Evolutionary conservation across 2,888 invertebrate genomes (phyloP), one percentile per base, ranked within the genome.

Genomic region (Hirtodrosophila cameraria): DNA sequence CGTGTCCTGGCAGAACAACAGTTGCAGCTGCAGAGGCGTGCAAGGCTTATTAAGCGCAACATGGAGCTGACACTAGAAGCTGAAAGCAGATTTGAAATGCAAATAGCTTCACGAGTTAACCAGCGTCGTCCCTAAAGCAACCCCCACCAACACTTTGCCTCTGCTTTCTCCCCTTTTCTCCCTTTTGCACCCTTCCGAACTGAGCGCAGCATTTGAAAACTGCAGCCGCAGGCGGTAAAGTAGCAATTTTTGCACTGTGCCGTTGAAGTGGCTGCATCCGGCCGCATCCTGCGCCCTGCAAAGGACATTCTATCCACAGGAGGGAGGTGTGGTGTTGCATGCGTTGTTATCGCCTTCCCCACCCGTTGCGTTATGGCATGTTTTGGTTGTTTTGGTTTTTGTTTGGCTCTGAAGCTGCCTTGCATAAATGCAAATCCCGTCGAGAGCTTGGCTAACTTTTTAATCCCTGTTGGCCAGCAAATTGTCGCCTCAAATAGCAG

Each of bases 401-500:
- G n/a, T 35, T 23, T 36, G 20, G 8, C 20, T 9, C 36, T 15
- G 31, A 27, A 30, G 30, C 41, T 9, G 23, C 35, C 35, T 38
- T 55, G 81, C 81, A 80, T 77, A 75, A 84, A 82, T 81, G 85
- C 68, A 81, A 85, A 82, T 69, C 55, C 64, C 59, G 38, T 42
- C 36, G 46, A 55, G 46, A 55, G 62, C 43, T 49, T 61, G 63
- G 63, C 69, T n/a, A 79, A 76, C 71, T 87, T 87, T 84, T 87
- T 76, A 87, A 86, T 86, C 86, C 83, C 71, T 58, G 68, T 59
- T 71, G 74, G 67, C 61, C 72, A 58, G 79, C 86, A 75, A 79
- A 86, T 79, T 79, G 86, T 79, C 75, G 71, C 71, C 78, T 48
- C 54, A 48, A n/a, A 54, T 45, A 20, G 31, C 16, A 28, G 3